phyloP scores from a whole-genome alignment of 2,113 vertebrate genomes.

The Albula glossodonta region DNA sequence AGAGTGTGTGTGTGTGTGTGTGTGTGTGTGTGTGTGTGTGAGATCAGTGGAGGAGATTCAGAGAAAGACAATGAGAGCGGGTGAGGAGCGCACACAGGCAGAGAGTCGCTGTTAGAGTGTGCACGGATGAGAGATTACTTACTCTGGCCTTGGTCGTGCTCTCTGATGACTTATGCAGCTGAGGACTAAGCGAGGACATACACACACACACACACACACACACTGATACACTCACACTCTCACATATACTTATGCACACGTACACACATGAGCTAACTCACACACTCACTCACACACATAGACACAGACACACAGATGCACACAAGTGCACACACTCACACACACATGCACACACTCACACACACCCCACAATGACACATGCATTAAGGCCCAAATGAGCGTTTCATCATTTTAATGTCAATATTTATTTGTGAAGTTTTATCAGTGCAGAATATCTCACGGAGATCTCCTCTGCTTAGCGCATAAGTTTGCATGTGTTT shows the following conservation, averaged over 20 bases:
- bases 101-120: not conserved
- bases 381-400: too few species aligned
- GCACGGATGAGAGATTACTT: not conserved
- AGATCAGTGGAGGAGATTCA: not conserved
- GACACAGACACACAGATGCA: not conserved
- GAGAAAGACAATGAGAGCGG: not conserved
- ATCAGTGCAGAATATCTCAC: too few species aligned
- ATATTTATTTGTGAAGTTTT: too few species aligned
- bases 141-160: not conserved
- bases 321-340: not conserved
- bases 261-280: not conserved
- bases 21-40: too few species aligned
- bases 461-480: too few species aligned
- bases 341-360: not conserved
- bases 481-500: too few species aligned
- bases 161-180: conserved; percentile 33
- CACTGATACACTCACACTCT: not conserved
- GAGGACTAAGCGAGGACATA: conserved; percentile 5
- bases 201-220: not conserved
- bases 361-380: not conserved
- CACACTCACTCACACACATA: not conserved
- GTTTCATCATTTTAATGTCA: too few species aligned
- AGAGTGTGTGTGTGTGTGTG: too few species aligned
- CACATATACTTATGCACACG: not conserved
- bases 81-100: not conserved